Conservation (phyloP, 2,888 invertebrate species). For the Pristionchus maxplancki region DNA sequence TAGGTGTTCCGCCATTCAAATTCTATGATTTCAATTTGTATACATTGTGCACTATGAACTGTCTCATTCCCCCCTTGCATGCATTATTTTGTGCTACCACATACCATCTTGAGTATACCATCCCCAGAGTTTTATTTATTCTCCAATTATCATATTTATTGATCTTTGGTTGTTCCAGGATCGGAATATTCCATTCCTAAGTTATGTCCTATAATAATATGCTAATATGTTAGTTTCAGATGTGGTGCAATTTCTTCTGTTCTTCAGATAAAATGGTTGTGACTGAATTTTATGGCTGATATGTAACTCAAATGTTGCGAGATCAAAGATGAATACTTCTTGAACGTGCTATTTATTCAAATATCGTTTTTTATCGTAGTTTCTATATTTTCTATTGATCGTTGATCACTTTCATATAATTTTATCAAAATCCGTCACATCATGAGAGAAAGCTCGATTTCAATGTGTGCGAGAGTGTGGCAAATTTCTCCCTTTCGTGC, state of each 20-base stretch:
- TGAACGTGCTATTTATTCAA: background rate
- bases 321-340: constrained; percentile 11
- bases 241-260: background rate
- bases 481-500: background rate
- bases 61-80: background rate
- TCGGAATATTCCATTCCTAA: background rate
- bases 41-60: background rate
- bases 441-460: background rate
- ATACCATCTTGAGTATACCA: background rate
- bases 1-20: background rate
- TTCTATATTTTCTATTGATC: too few relatives aligned
- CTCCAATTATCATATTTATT: constrained; percentile 1
- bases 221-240: constrained; percentile 18
- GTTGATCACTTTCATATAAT: too few relatives aligned
- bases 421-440: background rate
- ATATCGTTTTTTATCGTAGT: too few relatives aligned
- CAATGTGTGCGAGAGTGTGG: background rate
- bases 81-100: constrained; percentile 13
- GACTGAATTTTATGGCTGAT: background rate
- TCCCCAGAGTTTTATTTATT: constrained; percentile 42
- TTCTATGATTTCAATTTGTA: constrained; percentile 14
- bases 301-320: background rate
- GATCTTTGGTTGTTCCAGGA: background rate
- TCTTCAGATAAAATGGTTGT: constrained; percentile 28
- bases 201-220: background rate